phyloP scores from a whole-genome alignment of 1,140 invertebrate genomes.

The Sarcophaga peregrina region DNA sequence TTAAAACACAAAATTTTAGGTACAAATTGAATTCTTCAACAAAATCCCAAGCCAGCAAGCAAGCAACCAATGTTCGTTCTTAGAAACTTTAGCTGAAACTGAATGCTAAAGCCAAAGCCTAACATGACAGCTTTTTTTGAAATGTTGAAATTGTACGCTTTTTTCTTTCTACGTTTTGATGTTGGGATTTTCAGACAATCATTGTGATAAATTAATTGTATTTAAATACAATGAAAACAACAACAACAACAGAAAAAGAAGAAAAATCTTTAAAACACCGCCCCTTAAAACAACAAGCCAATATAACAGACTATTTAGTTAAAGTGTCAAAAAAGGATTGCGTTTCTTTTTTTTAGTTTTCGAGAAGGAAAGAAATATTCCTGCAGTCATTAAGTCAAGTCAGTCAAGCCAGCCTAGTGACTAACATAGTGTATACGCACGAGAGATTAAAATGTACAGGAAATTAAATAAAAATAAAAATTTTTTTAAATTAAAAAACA shows the following conservation, averaged over 20 bases:
- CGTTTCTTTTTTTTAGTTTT: neutral
- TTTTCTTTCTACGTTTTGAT: no score
- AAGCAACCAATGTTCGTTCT: neutral
- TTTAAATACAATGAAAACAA: neutral
- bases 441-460: neutral
- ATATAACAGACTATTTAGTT: neutral
- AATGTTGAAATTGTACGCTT: neutral
- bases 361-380: neutral
- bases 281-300: neutral
- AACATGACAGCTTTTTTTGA: conserved; percentile 33
- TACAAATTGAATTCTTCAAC: neutral
- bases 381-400: neutral
- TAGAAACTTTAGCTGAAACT: neutral
- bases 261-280: neutral
- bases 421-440: conserved; percentile 14
- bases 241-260: neutral
- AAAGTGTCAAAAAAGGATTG: conserved; percentile 10
- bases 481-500: neutral
- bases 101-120: conserved; percentile 29
- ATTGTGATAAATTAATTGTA: conserved; percentile 28
- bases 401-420: neutral
- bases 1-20: neutral
- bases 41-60: conserved; percentile 26
- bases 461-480: conserved; percentile 32
- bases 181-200: neutral